Evolutionary conservation across 2,888 invertebrate genomes (phyloP).

Genomic region (Diarsia dahlii): DNA sequence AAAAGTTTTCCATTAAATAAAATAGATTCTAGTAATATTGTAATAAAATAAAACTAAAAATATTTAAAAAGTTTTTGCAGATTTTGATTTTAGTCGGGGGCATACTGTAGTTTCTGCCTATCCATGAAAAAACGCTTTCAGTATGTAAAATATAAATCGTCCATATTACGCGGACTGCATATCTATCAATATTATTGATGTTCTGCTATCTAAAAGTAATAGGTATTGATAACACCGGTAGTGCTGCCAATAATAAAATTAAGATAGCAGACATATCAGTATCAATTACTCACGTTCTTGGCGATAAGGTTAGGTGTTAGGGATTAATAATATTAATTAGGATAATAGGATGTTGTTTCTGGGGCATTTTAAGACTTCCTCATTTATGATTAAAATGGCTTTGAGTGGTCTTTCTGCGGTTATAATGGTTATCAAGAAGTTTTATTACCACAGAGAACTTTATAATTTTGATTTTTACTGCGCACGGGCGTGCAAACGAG

Average conservation of each 20-base stretch:
- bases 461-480: too few species aligned
- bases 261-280: slow-evolving; percentile 12
- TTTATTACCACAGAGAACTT: too few species aligned
- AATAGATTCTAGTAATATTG: too few species aligned
- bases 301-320: slow-evolving; percentile 24
- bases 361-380: neutral
- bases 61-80: too few species aligned
- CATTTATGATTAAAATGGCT: neutral
- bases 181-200: slow-evolving; percentile 31
- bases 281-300: slow-evolving; percentile 22
- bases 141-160: slow-evolving; percentile 1
- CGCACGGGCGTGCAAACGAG: too few species aligned
- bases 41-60: too few species aligned
- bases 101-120: neutral
- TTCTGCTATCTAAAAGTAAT: slow-evolving; percentile 25
- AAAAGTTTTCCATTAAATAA: too few species aligned
- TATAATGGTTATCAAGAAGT: too few species aligned
- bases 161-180: neutral
- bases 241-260: slow-evolving; percentile 7
- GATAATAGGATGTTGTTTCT: neutral
- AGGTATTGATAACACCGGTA: slow-evolving; percentile 30
- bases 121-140: neutral
- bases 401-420: neutral
- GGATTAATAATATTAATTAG: slow-evolving; percentile 10
- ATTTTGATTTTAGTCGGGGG: too few species aligned